A percentile compares a stretch with the other conserved stretches of the same genome.
Conservation (phyloP, 1,140 invertebrate species). For the Hormaphis cornu region DNA sequence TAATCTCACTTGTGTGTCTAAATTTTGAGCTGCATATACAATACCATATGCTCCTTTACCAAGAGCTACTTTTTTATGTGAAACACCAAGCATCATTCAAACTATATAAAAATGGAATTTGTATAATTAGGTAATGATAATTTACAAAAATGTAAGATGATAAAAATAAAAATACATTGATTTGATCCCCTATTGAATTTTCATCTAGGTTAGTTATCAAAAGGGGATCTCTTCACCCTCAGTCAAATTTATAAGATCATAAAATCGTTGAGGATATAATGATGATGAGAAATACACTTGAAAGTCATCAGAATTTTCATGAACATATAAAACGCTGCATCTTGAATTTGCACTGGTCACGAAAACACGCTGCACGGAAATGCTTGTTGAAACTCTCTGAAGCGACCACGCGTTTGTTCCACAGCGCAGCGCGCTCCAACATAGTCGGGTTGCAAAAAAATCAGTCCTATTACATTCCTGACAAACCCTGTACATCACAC, state of each 20-base stretch:
- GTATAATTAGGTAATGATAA: too few species aligned
- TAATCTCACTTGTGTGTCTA: constrained; percentile 93
- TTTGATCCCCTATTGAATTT: constrained; percentile 56
- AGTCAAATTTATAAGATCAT: constrained; percentile 71
- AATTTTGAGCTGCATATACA: constrained; percentile 89
- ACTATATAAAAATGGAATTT: constrained; percentile 55
- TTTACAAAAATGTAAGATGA: too few species aligned
- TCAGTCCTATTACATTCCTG: too few species aligned
- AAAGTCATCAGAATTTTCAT: constrained; percentile 97
- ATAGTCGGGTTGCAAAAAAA: too few species aligned
- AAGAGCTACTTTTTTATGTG: constrained; percentile 73
- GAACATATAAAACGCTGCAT: constrained; percentile 96
- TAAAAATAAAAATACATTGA: constrained; percentile 50
- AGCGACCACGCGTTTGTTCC: too few species aligned
- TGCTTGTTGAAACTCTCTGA: too few species aligned
- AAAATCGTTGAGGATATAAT: constrained; percentile 69
- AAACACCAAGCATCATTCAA: constrained; percentile 95
- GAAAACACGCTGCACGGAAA: too few species aligned
- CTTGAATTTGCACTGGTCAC: too few species aligned
- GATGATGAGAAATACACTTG: constrained; percentile 95
- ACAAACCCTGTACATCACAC: too few species aligned
- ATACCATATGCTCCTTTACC: constrained; percentile 94
- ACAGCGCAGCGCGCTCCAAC: too few species aligned
- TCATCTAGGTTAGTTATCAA: constrained; percentile 73
- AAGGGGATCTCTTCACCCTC: constrained; percentile 74